A percentile compares a stretch with the other conserved stretches of the same genome.
Conservation (phyloP, 53 echinoderm and acorn worm species). For the Echinarachnius parma region DNA sequence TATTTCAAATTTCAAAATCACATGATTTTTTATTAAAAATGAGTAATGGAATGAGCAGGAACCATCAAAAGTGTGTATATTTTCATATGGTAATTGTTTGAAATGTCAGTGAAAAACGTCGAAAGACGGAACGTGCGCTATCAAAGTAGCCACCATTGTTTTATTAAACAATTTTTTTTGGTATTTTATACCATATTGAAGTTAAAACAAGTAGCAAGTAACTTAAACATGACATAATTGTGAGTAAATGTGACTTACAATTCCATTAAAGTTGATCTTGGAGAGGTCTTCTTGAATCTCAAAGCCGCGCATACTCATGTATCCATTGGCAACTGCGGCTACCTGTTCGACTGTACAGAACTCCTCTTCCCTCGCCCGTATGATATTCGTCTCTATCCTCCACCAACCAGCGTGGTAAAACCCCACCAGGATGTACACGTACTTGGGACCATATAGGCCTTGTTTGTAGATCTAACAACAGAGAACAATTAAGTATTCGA, state of each 20-base stretch:
- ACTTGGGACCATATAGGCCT: slow-evolving; percentile 49
- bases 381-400: slow-evolving; percentile 15
- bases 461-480: slow-evolving; percentile 41
- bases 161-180: too few species aligned
- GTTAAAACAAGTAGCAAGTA: too few species aligned
- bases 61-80: too few species aligned
- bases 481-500: neutral
- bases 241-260: slow-evolving; percentile 52
- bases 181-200: too few species aligned
- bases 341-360: slow-evolving; percentile 48
- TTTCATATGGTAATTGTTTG: too few species aligned
- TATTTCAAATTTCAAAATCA: too few species aligned
- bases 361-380: slow-evolving; percentile 2
- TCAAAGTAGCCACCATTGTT: too few species aligned
- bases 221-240: too few species aligned
- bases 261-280: slow-evolving; percentile 63
- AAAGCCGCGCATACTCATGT: slow-evolving; percentile 47
- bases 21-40: too few species aligned
- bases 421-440: slow-evolving; percentile 51
- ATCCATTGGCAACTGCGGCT: slow-evolving; percentile 31
- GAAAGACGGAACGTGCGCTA: too few species aligned
- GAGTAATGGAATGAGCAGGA: too few species aligned
- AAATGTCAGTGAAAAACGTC: too few species aligned
- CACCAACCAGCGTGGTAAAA: slow-evolving; percentile 61
- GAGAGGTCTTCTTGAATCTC: slow-evolving; percentile 61